Percentiles rank a stretch among this genome's conserved stretches.
phyloP scores from a whole-genome alignment of 2,888 invertebrate species.

The Drosophila neotestacea region DNA sequence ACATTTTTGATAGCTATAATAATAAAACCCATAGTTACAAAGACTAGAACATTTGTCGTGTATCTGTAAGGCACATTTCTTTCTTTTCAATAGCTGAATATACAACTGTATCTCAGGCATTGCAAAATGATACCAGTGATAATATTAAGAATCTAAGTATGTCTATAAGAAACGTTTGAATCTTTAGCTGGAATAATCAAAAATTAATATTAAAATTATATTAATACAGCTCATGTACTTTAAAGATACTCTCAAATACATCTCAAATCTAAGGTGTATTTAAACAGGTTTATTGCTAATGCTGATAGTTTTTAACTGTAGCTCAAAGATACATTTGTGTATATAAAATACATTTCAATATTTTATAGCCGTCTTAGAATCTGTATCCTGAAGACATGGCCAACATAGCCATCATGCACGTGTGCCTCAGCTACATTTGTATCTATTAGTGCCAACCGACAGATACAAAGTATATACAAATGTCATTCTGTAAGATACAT shows the following conservation, averaged over 20 bases:
- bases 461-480: background rate
- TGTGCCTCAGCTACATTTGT: background rate
- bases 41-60: too few species aligned
- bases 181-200: background rate
- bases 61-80: background rate
- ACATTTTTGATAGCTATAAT: too few species aligned
- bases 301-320: too few species aligned
- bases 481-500: slow-evolving; percentile 11
- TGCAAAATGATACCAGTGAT: background rate
- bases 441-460: background rate
- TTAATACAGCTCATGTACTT: too few species aligned
- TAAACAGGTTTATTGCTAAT: too few species aligned
- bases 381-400: too few species aligned
- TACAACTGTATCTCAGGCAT: slow-evolving; percentile 4
- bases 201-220: background rate
- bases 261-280: too few species aligned
- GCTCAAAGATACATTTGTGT: background rate
- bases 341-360: background rate
- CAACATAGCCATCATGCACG: too few species aligned
- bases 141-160: background rate
- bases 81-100: background rate
- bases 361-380: too few species aligned
- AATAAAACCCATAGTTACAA: too few species aligned
- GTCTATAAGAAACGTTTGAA: slow-evolving; percentile 16
- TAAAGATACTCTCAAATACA: too few species aligned